Evolutionary conservation across 2,888 invertebrate genomes (phyloP), one percentile per base, ranked within the genome.

Genomic region (Dascillus cervinus): DNA sequence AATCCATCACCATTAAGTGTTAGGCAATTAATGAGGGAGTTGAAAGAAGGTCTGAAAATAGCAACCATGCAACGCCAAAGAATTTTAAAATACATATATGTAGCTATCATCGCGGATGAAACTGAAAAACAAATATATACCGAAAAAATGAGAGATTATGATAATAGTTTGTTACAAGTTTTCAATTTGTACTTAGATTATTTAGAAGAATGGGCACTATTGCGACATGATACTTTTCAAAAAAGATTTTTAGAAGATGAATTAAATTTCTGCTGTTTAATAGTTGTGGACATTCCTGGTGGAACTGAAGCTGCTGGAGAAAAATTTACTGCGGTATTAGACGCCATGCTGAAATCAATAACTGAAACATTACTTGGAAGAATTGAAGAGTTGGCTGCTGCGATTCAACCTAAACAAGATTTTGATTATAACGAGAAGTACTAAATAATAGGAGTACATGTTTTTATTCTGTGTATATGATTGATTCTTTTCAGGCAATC

Each of bases 1-100:
- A 79, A 84, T 27, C 92, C 92, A 0, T 90, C 89, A 27, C 80
- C 84, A 4, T 73, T 92, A 24, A 90, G 90, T 46, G 77, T 92
- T 24, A 76, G 86, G 52, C 91, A 92, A 71, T 77, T 80, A 44
- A 57, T 63, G 55, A 79, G 84, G 55, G 95, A 96, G 65, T 73
- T 92, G 43, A 85, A 90, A 39, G 94, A 95, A 53, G 90, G 90
- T 1, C 65, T 96, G 30, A 79, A 80, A 50, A 79, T 90, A 25
- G 88, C 92, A 8, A 78, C 87, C 21, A 73, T 79, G 33, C 84
- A 89, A 64, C 79, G 90, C 8, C 77, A 82, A 49, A 77, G 84
- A 52, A 90, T 80, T 60, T 70, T 77, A 24, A 69, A 72, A 2
- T 77, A 84, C 60, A 73, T 80, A 30, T 67, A 67, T 8, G 73